Base-by-base conservation (phyloP, 2,113 vertebrate species). In the Poeciliopsis occidentalis region DNA sequence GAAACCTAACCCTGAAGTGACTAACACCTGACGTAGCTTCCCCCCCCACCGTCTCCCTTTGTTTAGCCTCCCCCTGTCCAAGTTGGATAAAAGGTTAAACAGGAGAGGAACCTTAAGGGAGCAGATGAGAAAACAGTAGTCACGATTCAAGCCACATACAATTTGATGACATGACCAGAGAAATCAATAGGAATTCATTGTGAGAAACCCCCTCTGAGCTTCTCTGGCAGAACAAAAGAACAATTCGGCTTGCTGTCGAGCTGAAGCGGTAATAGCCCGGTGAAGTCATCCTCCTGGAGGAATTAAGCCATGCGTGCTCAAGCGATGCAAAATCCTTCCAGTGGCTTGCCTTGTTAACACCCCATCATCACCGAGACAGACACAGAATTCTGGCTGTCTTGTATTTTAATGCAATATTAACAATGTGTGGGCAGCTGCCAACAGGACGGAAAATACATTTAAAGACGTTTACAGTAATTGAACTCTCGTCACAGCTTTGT, bases 171-270 rank as follows among this genome's bases (percentile, higher is more conserved):
- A 92, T 79, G 86, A 91, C 79, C 83, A 80, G 82, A 80, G 83
- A 91, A 89, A 92, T 91, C 91, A 84, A 93, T 92, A 79, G 77
- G 85, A 87, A 87, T 90, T 79, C 75, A 87, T 84, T 88, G 83
- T 82, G 85, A 85, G 82, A 79, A 85, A 78, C 74, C 85, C 79
- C 86, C 87, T 80, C 85, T 71, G 80, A 85, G 83, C 78, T 75
- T 64, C 80, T 60, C 71, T 47, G 62, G 39, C 76, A 82, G 82
- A 88, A 90, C 84, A 90, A 91, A 90, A 88, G 86, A 87, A 85
- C 82, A 84, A 83, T 84, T 87, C 73, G 64, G 51, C 51, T 68
- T 39, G 85, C 69, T 31, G 76, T 77, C 32, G 75, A 81, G 75
- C 87, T 73, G 78, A 82, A 65, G 69, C 74, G 30, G 84, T 87